These are phyloP conservation scores for Tetrao urogallus DNA, from an alignment of 2,113 vertebrate genomes.

Conservation along the genomic window DNA sequence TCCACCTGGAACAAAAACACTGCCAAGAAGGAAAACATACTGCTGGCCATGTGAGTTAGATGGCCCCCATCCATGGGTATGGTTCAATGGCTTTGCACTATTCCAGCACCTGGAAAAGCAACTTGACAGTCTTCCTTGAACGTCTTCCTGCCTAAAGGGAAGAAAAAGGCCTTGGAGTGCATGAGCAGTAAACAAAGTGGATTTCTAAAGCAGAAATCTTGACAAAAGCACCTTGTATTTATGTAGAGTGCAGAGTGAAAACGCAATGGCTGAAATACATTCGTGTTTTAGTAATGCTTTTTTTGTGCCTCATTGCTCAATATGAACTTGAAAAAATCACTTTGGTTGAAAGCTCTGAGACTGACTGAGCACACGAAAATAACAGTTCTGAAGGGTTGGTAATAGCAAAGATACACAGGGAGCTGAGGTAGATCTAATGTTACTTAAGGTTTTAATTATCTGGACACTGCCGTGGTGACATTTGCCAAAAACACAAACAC, in stretches of 20 bases:
- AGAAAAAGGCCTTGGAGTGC: neutral
- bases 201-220: neutral
- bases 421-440: neutral
- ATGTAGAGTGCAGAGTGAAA: neutral
- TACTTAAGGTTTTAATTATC: neutral
- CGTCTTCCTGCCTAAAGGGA: neutral
- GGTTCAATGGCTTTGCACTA: slow-evolving; percentile 44
- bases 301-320: neutral
- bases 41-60: slow-evolving; percentile 1
- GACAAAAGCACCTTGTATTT: neutral
- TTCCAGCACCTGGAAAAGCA: slow-evolving; percentile 70
- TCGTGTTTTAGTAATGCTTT: neutral
- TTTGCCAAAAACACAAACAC: neutral
- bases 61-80: slow-evolving; percentile 44
- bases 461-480: neutral
- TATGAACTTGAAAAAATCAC: slow-evolving; percentile 9
- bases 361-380: neutral
- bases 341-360: neutral
- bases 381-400: neutral
- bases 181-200: neutral
- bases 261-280: neutral
- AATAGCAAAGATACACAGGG: neutral
- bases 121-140: neutral
- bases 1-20: slow-evolving; percentile 66
- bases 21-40: slow-evolving; percentile 38